Conservation (phyloP, 2,113 vertebrate genomes). For the Xiphias gladius region DNA sequence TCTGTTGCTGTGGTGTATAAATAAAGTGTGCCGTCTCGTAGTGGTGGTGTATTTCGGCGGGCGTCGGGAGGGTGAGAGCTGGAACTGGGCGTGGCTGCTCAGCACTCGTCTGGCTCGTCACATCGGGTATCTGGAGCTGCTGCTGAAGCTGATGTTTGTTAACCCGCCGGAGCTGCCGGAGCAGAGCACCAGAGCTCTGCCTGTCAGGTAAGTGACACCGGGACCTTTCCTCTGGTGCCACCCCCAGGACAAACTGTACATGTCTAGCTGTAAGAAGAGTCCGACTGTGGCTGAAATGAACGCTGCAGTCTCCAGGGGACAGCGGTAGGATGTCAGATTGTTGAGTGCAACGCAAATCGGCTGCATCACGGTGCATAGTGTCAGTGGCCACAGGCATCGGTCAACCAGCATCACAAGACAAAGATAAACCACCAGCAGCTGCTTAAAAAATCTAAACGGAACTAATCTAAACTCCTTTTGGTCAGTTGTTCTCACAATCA, state of each 20-base stretch:
- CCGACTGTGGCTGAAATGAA: no score
- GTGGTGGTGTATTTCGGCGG: constrained; percentile 97
- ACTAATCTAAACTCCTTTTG: no score
- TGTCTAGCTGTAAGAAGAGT: background rate
- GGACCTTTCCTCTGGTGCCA: background rate
- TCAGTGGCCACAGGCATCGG: no score
- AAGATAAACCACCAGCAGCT: no score
- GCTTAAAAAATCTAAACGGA: no score
- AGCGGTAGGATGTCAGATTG: no score
- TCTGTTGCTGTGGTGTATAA: background rate
- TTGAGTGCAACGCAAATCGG: no score
- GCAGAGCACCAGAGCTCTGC: constrained; percentile 94
- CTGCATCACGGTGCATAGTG: no score
- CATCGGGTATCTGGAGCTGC: constrained; percentile 93
- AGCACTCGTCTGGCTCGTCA: constrained; percentile 94
- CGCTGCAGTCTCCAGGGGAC: no score
- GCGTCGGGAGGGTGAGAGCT: constrained; percentile 93
- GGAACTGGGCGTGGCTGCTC: constrained; percentile 96
- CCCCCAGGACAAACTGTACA: no score
- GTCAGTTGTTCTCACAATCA: no score
- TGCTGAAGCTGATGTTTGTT: constrained; percentile 96
- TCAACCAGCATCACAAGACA: no score
- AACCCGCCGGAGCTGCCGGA: constrained; percentile 96
- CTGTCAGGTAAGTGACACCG: constrained; percentile 82
- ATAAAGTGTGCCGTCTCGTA: constrained; percentile 50